Base-by-base conservation (phyloP, 2,888 invertebrate genomes). In the Phyllotreta striolata region DNA sequence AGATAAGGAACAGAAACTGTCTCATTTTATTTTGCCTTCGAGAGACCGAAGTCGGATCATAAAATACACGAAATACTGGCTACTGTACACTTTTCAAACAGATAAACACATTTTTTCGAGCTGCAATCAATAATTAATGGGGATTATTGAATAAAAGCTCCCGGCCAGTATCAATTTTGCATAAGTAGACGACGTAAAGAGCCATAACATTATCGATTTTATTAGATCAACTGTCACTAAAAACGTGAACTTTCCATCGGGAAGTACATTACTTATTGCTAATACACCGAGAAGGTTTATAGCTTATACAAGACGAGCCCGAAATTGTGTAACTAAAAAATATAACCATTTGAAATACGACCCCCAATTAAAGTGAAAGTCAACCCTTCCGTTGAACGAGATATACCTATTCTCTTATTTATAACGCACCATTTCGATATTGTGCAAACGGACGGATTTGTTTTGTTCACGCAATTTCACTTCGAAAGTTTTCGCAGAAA, bases 1-100 rank as follows among this genome's bases (percentile, higher is more conserved):
- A 70, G 70, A 74, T 60, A 60, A 65, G 64, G 75, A 76, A 76
- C 68, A 69, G 74, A 70, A 67, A 73, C 62, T 64, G 71, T 69
- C 44, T 72, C 73, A 74, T 77, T 74, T 77, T 72, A 73, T 72
- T 70, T 67, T 70, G 24, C 74, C 72, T 74, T 74, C 76, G 60
- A 71, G 76, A 76, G 77, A 75, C 76, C 74, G 76, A 77, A 72
- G 74, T 73, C 70, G 62, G 68, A 68, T 72, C 78, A 75, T 79
- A 79, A 79, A 79, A 72, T 78, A 72, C 71, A 75, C 74, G 74
- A 79, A 76, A 79, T 79, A 79, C 77, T 77, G 77, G 77, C 78
- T 76, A 74, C 76, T 76, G 75, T 75, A 73, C 70, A 66, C 70
- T 70, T 69, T 70, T 67, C 63, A 62, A 62, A 64, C 62, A 68